Conservation (phyloP, 2,113 vertebrate species). For the Origma solitaria region DNA sequence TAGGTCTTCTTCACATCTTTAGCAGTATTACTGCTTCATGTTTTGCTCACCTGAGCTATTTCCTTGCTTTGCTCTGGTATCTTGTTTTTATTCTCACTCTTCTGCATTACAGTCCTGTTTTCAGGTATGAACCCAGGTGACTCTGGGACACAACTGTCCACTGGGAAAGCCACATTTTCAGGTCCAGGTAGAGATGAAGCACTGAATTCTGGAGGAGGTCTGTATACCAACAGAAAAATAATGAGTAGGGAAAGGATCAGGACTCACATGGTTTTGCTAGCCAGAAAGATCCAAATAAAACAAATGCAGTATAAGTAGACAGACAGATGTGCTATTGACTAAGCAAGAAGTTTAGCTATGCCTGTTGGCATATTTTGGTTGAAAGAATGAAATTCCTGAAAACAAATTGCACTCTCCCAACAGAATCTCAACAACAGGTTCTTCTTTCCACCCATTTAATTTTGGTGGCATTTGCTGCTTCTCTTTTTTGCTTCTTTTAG, state of each 20-base stretch:
- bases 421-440: not conserved
- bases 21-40: not conserved
- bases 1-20: not conserved
- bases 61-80: not conserved
- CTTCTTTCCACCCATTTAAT: not conserved
- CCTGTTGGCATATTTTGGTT: not conserved
- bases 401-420: not conserved
- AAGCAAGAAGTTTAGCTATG: not conserved
- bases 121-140: not conserved
- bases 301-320: not conserved
- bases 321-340: not conserved
- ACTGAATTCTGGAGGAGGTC: not conserved
- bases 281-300: not conserved
- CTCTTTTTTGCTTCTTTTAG: not conserved
- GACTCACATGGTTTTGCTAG: not conserved
- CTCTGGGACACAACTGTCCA: not conserved
- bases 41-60: conserved; percentile 28
- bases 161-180: not conserved
- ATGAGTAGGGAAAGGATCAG: not conserved
- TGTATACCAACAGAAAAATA: not conserved
- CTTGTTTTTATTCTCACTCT: not conserved
- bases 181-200: not conserved
- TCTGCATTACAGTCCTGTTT: not conserved
- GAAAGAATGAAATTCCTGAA: not conserved
- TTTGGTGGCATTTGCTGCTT: not conserved